Evolutionary conservation across 1,140 invertebrate species (phyloP).

Genomic region (Drosophila mayri): DNA sequence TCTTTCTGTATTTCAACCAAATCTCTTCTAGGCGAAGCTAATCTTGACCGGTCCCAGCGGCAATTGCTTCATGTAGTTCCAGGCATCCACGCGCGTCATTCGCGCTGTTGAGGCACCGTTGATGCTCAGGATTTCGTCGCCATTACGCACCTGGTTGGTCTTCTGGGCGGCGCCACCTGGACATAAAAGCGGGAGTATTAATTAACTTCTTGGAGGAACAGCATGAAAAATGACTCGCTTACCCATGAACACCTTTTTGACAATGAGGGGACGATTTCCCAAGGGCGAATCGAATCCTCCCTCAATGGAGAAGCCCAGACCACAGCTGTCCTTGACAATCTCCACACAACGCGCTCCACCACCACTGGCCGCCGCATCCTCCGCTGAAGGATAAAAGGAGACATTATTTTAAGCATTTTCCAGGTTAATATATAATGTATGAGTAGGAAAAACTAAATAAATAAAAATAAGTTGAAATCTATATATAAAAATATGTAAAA

Average conservation of each 20-base stretch:
- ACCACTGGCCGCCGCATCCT: constrained; percentile 56
- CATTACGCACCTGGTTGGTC: constrained; percentile 92
- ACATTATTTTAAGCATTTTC: background rate
- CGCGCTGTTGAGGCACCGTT: constrained; percentile 92
- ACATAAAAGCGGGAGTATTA: constrained; percentile 8
- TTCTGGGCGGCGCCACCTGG: constrained; percentile 95
- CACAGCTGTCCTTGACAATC: constrained; percentile 94
- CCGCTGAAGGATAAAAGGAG: constrained; percentile 33
- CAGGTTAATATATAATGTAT: background rate
- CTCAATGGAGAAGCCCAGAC: constrained; percentile 96
- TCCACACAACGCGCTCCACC: constrained; percentile 86
- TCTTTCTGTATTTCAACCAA: background rate
- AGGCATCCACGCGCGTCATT: constrained; percentile 96
- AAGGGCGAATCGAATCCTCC: constrained; percentile 95
- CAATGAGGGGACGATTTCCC: constrained; percentile 93
- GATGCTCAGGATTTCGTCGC: constrained; percentile 94
- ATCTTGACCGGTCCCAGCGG: constrained; percentile 91
- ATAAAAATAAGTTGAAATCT: background rate
- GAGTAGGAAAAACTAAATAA: no score
- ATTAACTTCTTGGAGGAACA: background rate
- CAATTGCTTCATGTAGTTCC: constrained; percentile 95
- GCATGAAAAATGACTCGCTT: constrained; percentile 60
- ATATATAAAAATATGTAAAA: background rate
- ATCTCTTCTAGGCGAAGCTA: constrained; percentile 60
- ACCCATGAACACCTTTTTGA: constrained; percentile 97